These are phyloP conservation scores for Apis mellifera DNA, from an alignment of 1,140 invertebrate species.

Conservation along the genomic window DNA sequence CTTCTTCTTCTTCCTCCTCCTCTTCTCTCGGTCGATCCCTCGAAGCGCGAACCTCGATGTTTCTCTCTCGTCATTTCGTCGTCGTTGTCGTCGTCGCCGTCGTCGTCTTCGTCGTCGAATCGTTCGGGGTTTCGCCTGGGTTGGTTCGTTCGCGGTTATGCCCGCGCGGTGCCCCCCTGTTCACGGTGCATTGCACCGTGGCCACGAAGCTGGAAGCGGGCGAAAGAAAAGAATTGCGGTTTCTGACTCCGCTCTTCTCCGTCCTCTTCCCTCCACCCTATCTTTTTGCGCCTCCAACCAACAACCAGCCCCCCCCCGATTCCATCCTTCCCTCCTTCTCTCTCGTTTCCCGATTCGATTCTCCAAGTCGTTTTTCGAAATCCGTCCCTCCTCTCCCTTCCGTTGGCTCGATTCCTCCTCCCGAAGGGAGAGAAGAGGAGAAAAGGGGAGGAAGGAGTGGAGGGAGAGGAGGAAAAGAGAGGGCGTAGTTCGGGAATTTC, in stretches of 20 bases:
- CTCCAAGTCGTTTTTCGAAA: too few relatives aligned
- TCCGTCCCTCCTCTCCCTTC: too few relatives aligned
- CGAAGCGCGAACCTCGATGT: too few relatives aligned
- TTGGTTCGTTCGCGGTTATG: slow-evolving; percentile 53
- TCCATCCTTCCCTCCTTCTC: too few relatives aligned
- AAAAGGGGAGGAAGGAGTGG: too few relatives aligned
- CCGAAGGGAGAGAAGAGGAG: too few relatives aligned
- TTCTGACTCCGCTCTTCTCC: slow-evolving; percentile 23
- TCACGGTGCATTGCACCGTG: slow-evolving; percentile 58
- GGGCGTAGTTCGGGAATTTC: neutral
- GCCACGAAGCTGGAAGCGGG: slow-evolving; percentile 36
- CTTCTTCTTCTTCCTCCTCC: neutral
- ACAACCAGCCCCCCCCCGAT: too few relatives aligned
- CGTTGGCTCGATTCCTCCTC: too few relatives aligned
- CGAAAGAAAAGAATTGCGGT: slow-evolving; percentile 49
- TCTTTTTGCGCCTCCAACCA: too few relatives aligned
- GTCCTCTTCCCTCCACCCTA: neutral
- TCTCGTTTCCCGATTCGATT: too few relatives aligned
- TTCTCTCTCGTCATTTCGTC: slow-evolving; percentile 54
- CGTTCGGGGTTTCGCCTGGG: slow-evolving; percentile 48
- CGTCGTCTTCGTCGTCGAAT: slow-evolving; percentile 34
- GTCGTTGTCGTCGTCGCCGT: slow-evolving; percentile 43
- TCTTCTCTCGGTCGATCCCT: neutral
- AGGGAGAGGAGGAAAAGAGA: too few relatives aligned
- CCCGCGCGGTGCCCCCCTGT: slow-evolving; percentile 49